Evolutionary conservation across 2,888 invertebrate species (phyloP).

Genomic region (Drosophila cognata): DNA sequence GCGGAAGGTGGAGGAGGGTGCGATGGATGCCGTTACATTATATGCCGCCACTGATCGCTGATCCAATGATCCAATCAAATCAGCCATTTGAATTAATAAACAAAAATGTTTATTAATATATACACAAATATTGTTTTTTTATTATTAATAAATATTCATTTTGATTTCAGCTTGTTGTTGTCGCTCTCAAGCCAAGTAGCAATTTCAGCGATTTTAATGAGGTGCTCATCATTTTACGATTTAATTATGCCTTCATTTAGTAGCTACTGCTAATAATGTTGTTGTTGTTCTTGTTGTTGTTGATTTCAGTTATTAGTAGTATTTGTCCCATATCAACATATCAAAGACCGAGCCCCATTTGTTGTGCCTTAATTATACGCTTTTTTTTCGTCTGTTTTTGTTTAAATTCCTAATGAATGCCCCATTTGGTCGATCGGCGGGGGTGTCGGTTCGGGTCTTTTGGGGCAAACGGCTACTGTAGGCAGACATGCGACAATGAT

Average conservation of each 20-base stretch:
- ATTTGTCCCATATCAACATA: conserved; percentile 70
- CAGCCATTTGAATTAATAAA: conserved; percentile 79
- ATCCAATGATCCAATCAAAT: conserved; percentile 72
- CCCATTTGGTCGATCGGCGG: conserved; percentile 46
- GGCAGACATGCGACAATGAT: conserved; percentile 69
- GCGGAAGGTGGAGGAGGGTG: not conserved
- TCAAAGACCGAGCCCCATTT: conserved; percentile 56
- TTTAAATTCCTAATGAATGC: conserved; percentile 79
- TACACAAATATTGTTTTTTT: conserved; percentile 30
- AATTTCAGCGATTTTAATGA: conserved; percentile 77
- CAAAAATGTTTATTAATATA: conserved; percentile 68
- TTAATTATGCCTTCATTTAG: conserved; percentile 75
- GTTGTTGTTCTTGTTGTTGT: conserved; percentile 32
- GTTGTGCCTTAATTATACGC: conserved; percentile 77
- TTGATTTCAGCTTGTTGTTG: conserved; percentile 49
- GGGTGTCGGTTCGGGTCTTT: conserved; percentile 1
- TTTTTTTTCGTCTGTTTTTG: conserved; percentile 20
- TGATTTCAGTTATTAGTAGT: conserved; percentile 41
- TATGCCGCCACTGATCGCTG: conserved; percentile 39
- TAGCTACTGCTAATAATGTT: conserved; percentile 43
- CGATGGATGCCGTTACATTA: conserved; percentile 48
- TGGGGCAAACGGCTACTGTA: conserved; percentile 39
- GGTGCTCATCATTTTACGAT: conserved; percentile 80
- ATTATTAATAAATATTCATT: conserved; percentile 62
- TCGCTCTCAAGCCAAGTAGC: conserved; percentile 74